phyloP scores from a whole-genome alignment of 2,888 invertebrate species.

The Syrista parreyssii region DNA sequence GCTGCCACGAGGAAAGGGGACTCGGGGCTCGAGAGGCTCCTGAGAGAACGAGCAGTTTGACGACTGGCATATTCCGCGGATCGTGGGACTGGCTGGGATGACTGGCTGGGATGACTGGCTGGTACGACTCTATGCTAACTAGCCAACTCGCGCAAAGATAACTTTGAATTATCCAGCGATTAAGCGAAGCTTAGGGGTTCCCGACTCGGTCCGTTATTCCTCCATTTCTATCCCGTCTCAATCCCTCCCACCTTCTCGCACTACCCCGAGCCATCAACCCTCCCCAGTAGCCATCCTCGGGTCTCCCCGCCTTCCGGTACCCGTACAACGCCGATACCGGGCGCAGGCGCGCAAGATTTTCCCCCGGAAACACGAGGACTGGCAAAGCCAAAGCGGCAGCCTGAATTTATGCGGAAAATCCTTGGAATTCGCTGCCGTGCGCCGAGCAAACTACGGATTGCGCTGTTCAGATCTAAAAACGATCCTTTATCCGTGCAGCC shows the following conservation, averaged over 20 bases:
- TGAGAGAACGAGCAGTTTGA: conserved; percentile 24
- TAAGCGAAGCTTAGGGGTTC: conserved; percentile 7
- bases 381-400: background rate
- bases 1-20: too few relatives aligned
- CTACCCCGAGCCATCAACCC: background rate
- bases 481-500: conserved; percentile 20
- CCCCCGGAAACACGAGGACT: too few relatives aligned
- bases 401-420: conserved; percentile 44
- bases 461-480: conserved; percentile 27
- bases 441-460: conserved; percentile 24
- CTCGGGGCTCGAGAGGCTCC: background rate
- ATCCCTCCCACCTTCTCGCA: background rate
- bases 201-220: background rate
- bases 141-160: conserved; percentile 31
- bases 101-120: conserved; percentile 3
- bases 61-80: conserved; percentile 24
- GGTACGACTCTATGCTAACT: conserved; percentile 27
- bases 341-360: too few relatives aligned
- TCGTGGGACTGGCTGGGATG: background rate
- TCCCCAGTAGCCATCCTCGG: background rate
- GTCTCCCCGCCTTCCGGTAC: background rate
- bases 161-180: conserved; percentile 25
- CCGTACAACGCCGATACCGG: too few relatives aligned
- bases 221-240: background rate
- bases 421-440: conserved; percentile 35